These are phyloP conservation scores for Cheirogaleus medius DNA, from an alignment of 2,113 vertebrate genomes.

Conservation along the genomic window DNA sequence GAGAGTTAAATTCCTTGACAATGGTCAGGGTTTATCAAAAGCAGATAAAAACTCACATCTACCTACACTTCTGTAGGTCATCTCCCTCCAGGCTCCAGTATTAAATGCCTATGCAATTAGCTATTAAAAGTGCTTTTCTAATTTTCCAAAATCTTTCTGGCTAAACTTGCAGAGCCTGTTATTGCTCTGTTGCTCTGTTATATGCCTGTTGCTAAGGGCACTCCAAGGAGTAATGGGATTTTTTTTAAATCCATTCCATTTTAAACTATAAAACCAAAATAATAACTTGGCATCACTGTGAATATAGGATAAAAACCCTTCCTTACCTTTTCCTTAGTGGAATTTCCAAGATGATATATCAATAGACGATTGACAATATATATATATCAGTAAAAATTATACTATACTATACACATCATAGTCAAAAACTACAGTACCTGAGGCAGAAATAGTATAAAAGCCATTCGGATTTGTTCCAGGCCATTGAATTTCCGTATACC, in stretches of 20 bases:
- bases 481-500: background rate
- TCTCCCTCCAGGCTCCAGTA: background rate
- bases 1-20: background rate
- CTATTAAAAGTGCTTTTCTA: background rate
- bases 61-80: background rate
- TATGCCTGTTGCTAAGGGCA: background rate
- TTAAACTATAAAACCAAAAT: constrained; percentile 20
- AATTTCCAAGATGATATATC: background rate
- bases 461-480: background rate
- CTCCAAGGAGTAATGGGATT: background rate
- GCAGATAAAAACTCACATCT: background rate
- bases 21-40: background rate
- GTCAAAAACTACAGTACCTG: background rate
- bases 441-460: background rate
- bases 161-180: background rate
- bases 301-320: background rate
- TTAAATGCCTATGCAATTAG: background rate
- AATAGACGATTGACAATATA: background rate
- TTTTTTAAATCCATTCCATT: background rate
- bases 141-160: background rate
- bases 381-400: background rate
- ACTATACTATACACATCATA: background rate
- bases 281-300: background rate
- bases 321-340: background rate
- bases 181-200: background rate